Evolutionary conservation across 2,888 invertebrate species (phyloP).

Genomic region (Drosophila kambysellisi): DNA sequence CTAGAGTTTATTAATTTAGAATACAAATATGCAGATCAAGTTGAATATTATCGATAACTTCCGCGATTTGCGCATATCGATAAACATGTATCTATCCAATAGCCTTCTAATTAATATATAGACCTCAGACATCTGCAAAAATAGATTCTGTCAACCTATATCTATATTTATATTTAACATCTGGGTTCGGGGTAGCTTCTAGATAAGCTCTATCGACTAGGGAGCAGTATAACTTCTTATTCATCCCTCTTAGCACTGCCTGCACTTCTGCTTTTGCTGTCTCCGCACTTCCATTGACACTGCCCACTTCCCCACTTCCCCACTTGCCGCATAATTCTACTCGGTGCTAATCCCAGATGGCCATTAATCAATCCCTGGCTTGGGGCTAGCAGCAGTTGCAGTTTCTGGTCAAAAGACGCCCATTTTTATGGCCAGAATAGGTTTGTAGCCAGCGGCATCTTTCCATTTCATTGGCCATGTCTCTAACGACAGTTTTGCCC

Average conservation of each 20-base stretch:
- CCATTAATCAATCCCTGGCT: conserved; percentile 45
- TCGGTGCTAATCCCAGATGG: conserved; percentile 12
- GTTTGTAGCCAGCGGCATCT: conserved; percentile 26
- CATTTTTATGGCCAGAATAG: conserved; percentile 27
- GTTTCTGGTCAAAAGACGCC: conserved; percentile 29
- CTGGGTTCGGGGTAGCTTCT: background rate
- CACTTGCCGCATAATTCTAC: background rate
- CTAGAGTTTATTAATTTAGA: background rate
- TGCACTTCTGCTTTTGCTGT: background rate
- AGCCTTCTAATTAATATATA: background rate
- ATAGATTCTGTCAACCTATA: background rate
- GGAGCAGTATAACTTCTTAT: background rate
- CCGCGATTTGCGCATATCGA: background rate
- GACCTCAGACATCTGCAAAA: no score
- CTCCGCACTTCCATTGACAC: background rate
- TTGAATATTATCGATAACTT: background rate
- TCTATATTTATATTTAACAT: background rate
- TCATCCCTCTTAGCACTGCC: background rate
- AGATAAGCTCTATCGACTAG: background rate
- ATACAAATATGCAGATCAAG: background rate
- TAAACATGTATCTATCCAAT: background rate
- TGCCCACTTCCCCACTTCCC: background rate
- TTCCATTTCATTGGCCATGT: conserved; percentile 28
- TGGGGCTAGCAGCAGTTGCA: conserved; percentile 4
- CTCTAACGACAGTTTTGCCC: background rate